phyloP scores from a whole-genome alignment of 1,140 invertebrate species.

The Drosophila ohnishii region DNA sequence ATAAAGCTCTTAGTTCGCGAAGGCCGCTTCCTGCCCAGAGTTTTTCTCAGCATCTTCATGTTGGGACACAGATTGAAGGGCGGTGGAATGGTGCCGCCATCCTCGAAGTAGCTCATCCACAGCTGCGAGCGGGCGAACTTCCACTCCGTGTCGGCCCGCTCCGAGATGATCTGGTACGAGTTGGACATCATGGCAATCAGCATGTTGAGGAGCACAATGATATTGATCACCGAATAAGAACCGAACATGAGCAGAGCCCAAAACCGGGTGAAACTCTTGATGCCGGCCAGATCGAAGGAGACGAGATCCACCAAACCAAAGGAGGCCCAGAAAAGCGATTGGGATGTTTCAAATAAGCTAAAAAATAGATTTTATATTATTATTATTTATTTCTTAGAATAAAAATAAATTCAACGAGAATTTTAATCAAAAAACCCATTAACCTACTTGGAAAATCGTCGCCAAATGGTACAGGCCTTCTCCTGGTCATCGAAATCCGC shows the following conservation, averaged over 20 bases:
- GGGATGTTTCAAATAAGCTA: conserved; percentile 96
- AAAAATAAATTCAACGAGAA: not conserved
- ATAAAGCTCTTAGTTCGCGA: conserved; percentile 85
- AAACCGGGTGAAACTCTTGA: conserved; percentile 94
- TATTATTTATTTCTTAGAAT: not conserved
- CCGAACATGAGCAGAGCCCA: conserved; percentile 95
- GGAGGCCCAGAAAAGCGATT: conserved; percentile 96
- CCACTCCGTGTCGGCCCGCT: conserved; percentile 95
- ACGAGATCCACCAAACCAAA: conserved; percentile 95
- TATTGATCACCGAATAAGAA: conserved; percentile 94
- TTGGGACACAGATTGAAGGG: conserved; percentile 95
- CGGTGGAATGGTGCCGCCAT: conserved; percentile 92
- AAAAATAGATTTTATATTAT: conserved; percentile 44
- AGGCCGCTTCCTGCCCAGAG: conserved; percentile 76
- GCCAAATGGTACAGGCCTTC: conserved; percentile 92
- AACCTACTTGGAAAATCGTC: conserved; percentile 92
- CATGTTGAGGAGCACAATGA: conserved; percentile 96
- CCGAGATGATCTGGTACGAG: conserved; percentile 96
- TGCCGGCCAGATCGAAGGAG: conserved; percentile 92
- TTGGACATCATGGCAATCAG: conserved; percentile 98
- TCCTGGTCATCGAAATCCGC: conserved; percentile 91
- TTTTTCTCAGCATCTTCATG: conserved; percentile 84
- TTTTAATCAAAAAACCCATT: too few relatives aligned
- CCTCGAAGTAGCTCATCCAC: conserved; percentile 97
- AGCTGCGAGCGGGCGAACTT: conserved; percentile 94